Base-by-base conservation (phyloP, 1,140 invertebrate species). In the Drosophila kikkawai region DNA sequence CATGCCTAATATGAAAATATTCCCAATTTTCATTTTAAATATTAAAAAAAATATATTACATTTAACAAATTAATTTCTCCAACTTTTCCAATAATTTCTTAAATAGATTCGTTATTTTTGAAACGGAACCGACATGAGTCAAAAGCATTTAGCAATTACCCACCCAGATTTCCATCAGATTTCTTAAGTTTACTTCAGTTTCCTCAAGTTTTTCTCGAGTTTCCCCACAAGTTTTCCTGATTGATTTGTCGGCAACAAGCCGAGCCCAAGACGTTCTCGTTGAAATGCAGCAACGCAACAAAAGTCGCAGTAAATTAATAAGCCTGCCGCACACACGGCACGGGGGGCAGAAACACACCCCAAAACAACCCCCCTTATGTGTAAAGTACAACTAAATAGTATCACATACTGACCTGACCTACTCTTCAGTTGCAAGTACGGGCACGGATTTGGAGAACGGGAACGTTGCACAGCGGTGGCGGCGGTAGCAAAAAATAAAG, bases 361-460 rank as follows among this genome's bases (percentile, higher is more conserved):
- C 19, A 17, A 19, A 7, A 5, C 11, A 4, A 19, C 17, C 7
- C 51, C 17, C 37, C 36, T 51, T 51, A 64, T 74, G 53, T 56
- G 53, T 39, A 56, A 56, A 39, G 53, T 56, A 56, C 19, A 47
- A 53, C 84, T 79, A 80, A 83, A 88, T 87, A 88, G 84, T 87
- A 84, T 78, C 79, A 79, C 78, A 90, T 83, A 88, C 84, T 88
- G 84, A 88, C 84, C 84, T 88, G 84, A 88, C 84, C 84, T 88
- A 88, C 84, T 88, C 78, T 90, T 81, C 84, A 63, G 80, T 75
- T 71, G 51, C 58, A 41, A 37, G 42, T 48, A 74, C 66, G 69
- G 63, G 68, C 61, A 36, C 51, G 63, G 63, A 45, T 50, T 77
- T 58, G 37, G 45, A 45, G 67, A 51, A 75, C 60, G 70, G 69